Conservation (phyloP, 2,113 vertebrate genomes). For the Eidolon helvum region DNA sequence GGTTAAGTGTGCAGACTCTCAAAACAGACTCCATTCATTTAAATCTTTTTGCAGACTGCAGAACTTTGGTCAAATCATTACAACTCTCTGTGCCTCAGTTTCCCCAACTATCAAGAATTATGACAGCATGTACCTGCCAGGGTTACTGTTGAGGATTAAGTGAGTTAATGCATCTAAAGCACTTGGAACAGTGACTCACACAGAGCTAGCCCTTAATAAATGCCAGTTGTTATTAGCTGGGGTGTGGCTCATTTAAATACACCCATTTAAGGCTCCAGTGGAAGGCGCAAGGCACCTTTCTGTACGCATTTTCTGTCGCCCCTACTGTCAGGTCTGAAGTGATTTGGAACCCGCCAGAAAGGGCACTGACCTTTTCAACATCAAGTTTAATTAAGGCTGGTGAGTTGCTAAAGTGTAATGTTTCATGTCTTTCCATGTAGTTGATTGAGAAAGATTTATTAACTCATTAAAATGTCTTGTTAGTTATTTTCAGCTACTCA, state of each 20-base stretch:
- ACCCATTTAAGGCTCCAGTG: not conserved
- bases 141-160: not conserved
- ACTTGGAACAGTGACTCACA: not conserved
- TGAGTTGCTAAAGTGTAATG: conserved; percentile 65
- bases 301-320: conserved; percentile 4
- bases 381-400: conserved; percentile 76
- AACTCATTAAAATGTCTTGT: conserved; percentile 48
- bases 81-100: not conserved
- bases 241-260: not conserved
- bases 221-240: not conserved
- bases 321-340: not conserved
- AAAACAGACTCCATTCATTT: not conserved
- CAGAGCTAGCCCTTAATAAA: not conserved
- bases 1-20: not conserved
- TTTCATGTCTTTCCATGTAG: conserved; percentile 53
- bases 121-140: not conserved
- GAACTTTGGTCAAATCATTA: not conserved
- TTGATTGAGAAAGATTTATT: conserved; percentile 68
- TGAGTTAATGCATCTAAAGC: not conserved
- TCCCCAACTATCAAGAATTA: not conserved
- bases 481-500: conserved; percentile 44
- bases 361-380: conserved; percentile 76
- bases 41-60: not conserved
- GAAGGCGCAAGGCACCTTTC: not conserved
- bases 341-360: conserved; percentile 53